phyloP scores from a whole-genome alignment of 1,140 invertebrate genomes.

The Schmidtea mediterranea region DNA sequence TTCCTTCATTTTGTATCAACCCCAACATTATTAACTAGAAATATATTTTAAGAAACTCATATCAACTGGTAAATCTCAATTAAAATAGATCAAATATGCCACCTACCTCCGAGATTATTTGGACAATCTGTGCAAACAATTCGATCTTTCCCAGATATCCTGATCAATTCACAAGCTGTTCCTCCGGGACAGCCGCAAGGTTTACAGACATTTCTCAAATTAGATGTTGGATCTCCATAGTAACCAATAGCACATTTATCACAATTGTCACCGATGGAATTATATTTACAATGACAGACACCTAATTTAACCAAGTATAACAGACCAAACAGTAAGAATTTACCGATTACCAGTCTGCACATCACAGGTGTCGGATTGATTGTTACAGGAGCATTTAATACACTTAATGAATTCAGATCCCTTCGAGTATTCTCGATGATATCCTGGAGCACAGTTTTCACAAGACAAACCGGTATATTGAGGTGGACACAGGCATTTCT shows the following conservation, averaged over 20 bases:
- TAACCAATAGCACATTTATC: conserved; percentile 66
- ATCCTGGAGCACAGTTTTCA: conserved; percentile 77
- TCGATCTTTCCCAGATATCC: conserved; percentile 30
- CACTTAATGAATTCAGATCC: conserved; percentile 71
- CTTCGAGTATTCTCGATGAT: conserved; percentile 54
- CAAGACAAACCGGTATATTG: conserved; percentile 77
- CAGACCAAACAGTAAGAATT: not conserved
- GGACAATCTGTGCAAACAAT: conserved; percentile 54
- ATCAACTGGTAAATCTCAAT: too few species aligned
- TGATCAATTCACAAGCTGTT: conserved; percentile 59
- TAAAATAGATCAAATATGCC: too few species aligned
- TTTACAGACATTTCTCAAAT: conserved; percentile 60
- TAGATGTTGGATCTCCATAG: conserved; percentile 67
- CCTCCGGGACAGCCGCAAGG: conserved; percentile 73
- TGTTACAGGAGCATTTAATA: conserved; percentile 76
- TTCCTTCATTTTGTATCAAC: too few species aligned
- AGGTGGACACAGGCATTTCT: conserved; percentile 65
- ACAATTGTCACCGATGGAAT: conserved; percentile 78
- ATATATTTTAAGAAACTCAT: too few species aligned
- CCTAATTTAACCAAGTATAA: conserved; percentile 30
- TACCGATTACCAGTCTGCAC: conserved; percentile 47
- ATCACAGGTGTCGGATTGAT: conserved; percentile 78
- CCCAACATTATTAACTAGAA: too few species aligned
- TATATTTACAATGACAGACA: conserved; percentile 77
- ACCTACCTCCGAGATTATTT: not conserved